Evolutionary conservation across 1,140 invertebrate species (phyloP).

Genomic region (Bombus superbus): DNA sequence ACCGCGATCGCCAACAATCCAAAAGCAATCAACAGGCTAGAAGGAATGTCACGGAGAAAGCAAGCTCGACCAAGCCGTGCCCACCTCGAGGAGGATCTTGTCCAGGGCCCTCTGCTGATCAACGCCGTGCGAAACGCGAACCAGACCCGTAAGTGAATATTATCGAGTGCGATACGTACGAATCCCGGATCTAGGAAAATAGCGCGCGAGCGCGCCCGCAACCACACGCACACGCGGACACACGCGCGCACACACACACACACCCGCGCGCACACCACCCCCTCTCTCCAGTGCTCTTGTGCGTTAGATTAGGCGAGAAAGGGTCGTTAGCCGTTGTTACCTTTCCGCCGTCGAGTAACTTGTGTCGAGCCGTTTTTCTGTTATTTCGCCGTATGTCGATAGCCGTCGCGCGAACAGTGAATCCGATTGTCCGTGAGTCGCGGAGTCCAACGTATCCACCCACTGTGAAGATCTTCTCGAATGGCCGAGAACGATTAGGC

Average conservation of each 20-base stretch:
- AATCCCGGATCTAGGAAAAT: neutral
- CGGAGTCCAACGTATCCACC: neutral
- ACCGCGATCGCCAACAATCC: slow-evolving; percentile 7
- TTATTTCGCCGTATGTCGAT: neutral
- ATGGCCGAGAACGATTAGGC: too few species aligned
- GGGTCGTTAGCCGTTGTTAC: too few species aligned
- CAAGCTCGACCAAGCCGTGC: slow-evolving; percentile 82
- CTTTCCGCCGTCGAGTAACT: neutral
- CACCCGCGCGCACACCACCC: too few species aligned
- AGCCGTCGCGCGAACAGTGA: neutral
- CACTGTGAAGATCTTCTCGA: neutral
- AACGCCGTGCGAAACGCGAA: slow-evolving; percentile 72
- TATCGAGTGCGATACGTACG: neutral
- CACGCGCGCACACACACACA: too few species aligned
- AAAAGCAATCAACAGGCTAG: slow-evolving; percentile 40
- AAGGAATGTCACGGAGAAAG: slow-evolving; percentile 82
- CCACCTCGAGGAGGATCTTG: slow-evolving; percentile 82
- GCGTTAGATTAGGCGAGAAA: slow-evolving; percentile 11
- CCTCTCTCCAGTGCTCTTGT: neutral
- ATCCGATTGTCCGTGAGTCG: neutral
- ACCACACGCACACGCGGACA: accelerated
- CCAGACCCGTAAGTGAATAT: slow-evolving; percentile 77
- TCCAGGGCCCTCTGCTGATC: slow-evolving; percentile 76
- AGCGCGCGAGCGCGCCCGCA: accelerated
- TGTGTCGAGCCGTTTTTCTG: neutral